Percentiles rank a stretch among this genome's conserved stretches.
These are phyloP conservation scores for Acleris literana DNA, from an alignment of 2,888 invertebrate species.

Conservation along the genomic window DNA sequence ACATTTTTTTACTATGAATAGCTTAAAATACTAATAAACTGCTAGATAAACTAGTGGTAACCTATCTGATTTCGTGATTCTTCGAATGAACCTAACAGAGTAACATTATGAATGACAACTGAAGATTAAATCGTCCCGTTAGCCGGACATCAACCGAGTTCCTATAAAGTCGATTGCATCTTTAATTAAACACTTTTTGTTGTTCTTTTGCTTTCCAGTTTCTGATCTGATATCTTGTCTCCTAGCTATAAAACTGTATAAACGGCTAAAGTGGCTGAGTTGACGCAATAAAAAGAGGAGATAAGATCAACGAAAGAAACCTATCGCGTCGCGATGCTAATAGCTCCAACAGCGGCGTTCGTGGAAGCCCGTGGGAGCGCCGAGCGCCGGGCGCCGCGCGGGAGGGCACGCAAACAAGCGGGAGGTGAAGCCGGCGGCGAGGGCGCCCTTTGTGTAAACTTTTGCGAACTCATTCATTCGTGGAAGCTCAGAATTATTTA, in stretches of 20 bases:
- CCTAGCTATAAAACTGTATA: slow-evolving; percentile 34
- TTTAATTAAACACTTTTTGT: background rate
- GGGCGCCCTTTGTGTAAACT: slow-evolving; percentile 7
- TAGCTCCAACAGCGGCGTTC: slow-evolving; percentile 41
- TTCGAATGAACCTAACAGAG: no score
- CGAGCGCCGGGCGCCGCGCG: background rate
- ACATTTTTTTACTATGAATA: no score
- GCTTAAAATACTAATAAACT: no score
- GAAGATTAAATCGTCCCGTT: no score
- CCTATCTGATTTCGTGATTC: no score
- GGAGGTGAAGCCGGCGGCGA: background rate
- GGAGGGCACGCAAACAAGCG: background rate
- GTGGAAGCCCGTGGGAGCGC: slow-evolving; percentile 50
- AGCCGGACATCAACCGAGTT: no score
- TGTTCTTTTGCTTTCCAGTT: slow-evolving; percentile 10
- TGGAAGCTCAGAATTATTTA: slow-evolving; percentile 31
- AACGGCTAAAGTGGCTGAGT: slow-evolving; percentile 39
- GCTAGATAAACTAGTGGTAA: no score
- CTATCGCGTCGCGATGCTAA: slow-evolving; percentile 38
- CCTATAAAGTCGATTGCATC: background rate
- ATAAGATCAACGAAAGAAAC: slow-evolving; percentile 43
- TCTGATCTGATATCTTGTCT: slow-evolving; percentile 5
- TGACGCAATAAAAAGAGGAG: slow-evolving; percentile 47
- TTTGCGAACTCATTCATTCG: slow-evolving; percentile 20
- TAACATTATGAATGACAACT: no score